Evolutionary conservation across 92 coral and sea anemone genomes (phyloP), one percentile per base, ranked within the genome.

Genomic region (Phymanthus crucifer): DNA sequence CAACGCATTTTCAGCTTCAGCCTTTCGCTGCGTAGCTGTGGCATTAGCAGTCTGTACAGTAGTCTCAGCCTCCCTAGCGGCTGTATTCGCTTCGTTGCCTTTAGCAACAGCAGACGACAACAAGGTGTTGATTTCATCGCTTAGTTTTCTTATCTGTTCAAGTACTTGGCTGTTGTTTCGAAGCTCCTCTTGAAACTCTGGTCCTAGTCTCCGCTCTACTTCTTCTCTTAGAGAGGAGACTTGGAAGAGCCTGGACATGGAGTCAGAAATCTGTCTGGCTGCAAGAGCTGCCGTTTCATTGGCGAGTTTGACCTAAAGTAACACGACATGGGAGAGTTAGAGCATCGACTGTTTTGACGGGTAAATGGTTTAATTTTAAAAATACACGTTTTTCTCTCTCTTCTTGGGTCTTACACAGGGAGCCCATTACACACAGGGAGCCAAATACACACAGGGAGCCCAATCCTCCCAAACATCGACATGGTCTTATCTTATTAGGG

Each of bases 281-380:
- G 92, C 96, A 73, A 66, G 80, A 16, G 89, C 79, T 46, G 96
- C 98, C 23, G 92, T 91, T 2, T 93, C 57, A 74, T 95, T 95
- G 32, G 94, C 93, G 13, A 78, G 90, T 73, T 86, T 77, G 77
- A 95, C 89, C 99, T 95, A 84, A 54, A 54, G 64, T 19, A 54
- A 43, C 48, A 43, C 14, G 64, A 54, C 2, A 54, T 54, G 64
- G 11, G 24, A 54, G 64, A 21, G 64, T 54, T 21, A 54, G 24
- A 6, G 9, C 4, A 2, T 54, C n/a, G n/a, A n/a, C n/a, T n/a
- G n/a, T n/a, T n/a, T n/a, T n/a, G n/a, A n/a, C n/a, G n/a, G n/a
- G 48, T 43, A 43, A 0, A 43, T 6, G 48, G 48, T 43, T 17
- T 43, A 7, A 43, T 38, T 70, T 31, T n/a, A n/a, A n/a, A n/a